These are phyloP conservation scores for Gavia stellata DNA, from an alignment of 2,113 vertebrate species.

Conservation along the genomic window DNA sequence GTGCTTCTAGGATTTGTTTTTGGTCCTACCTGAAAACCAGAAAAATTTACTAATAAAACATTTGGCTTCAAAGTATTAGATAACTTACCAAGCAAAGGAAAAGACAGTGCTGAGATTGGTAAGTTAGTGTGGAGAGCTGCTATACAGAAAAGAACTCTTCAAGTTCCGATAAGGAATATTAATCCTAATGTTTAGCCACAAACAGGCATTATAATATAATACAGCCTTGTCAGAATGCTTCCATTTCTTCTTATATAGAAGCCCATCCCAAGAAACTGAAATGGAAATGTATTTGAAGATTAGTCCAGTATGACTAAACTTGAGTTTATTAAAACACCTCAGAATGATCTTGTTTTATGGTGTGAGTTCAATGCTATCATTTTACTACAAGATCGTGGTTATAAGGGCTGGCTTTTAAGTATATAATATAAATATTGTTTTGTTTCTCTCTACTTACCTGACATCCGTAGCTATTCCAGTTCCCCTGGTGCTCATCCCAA, in stretches of 20 bases:
- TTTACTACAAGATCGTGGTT: background rate
- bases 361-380: background rate
- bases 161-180: background rate
- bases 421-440: background rate
- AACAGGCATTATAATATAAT: background rate
- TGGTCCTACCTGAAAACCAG: slow-evolving; percentile 82
- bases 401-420: background rate
- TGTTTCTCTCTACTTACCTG: slow-evolving; percentile 72
- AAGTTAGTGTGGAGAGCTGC: background rate
- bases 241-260: background rate
- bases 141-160: background rate
- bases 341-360: background rate
- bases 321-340: background rate
- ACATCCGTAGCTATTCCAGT: slow-evolving; percentile 86
- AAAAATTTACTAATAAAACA: background rate
- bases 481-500: slow-evolving; percentile 80
- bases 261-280: background rate
- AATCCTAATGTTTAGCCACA: background rate
- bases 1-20: slow-evolving; percentile 74
- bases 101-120: background rate
- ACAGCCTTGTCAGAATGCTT: background rate
- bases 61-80: background rate
- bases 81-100: background rate
- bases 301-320: background rate
- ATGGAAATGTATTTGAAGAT: background rate